Conservation (phyloP, 2,888 invertebrate species). For the Drosophila fungiperda region DNA sequence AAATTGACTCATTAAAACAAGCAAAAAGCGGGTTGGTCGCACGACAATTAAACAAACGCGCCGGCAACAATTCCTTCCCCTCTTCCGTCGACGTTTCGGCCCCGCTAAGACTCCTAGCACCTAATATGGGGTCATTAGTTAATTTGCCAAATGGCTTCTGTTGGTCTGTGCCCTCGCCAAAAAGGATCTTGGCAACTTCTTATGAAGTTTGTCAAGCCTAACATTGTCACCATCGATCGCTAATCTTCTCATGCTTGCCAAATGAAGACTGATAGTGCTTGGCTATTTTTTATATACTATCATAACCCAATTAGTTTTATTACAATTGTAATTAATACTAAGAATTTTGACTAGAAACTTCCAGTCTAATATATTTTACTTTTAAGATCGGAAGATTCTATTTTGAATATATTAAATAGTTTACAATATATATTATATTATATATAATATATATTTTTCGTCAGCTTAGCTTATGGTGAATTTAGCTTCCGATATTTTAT, state of each 20-base stretch:
- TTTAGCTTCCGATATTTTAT: background rate
- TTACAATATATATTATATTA: too few species aligned
- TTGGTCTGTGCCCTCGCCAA: conserved; percentile 33
- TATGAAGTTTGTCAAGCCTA: conserved; percentile 1
- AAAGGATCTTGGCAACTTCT: background rate
- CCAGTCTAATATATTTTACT: background rate
- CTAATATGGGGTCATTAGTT: conserved; percentile 75
- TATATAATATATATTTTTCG: too few species aligned
- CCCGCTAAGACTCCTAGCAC: conserved; percentile 36
- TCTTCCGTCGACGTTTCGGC: conserved; percentile 7
- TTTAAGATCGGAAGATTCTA: background rate
- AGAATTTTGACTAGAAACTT: background rate
- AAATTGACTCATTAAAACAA: conserved; percentile 80
- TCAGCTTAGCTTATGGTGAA: background rate
- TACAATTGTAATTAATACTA: background rate
- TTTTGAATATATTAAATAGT: background rate
- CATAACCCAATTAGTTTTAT: background rate
- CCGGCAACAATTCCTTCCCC: conserved; percentile 24
- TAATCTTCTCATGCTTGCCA: background rate
- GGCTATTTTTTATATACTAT: background rate
- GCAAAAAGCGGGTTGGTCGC: conserved; percentile 80
- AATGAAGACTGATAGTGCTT: background rate
- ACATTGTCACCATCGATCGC: background rate
- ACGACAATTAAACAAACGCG: conserved; percentile 78
- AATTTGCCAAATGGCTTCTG: conserved; percentile 71